Evolutionary conservation across 53 echinoderm and acorn worm species (phyloP), one percentile per base, ranked within the genome.

Genomic region (Temnopleurus reevesii): DNA sequence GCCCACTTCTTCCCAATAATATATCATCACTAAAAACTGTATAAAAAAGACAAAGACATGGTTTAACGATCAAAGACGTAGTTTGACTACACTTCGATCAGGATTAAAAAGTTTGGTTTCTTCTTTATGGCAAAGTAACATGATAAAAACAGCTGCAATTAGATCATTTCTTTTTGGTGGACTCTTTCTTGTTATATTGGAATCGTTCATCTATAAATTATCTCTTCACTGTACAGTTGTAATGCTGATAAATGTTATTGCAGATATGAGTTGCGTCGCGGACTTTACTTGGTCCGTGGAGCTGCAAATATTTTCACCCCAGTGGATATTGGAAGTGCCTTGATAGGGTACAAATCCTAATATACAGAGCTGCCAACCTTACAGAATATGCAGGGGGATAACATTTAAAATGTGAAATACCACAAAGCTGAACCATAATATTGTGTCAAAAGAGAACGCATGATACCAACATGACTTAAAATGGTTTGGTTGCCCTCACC

Each of bases 221-320:
- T 31, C 63, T 33, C 18, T 31, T 63, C 63, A 31, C 63, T 63
- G 2, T 18, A 4, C 63, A 31, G 26, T 59, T 17, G 15, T 63
- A 63, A 63, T 63, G 63, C 63, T 63, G 63, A 63, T 63, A 63
- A 31, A 63, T 31, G 30, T 63, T 63, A 63, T 63, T 63, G 63
- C 63, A 33, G 34, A 34, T 12, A 17, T 63, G 63, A 63, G 63
- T 63, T 63, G 63, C 18, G 33, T 34, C 34, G n/a, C n/a, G n/a
- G n/a, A n/a, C n/a, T n/a, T n/a, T n/a, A n/a, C n/a, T n/a, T n/a
- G n/a, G n/a, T n/a, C n/a, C n/a, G n/a, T n/a, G n/a, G n/a, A n/a
- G n/a, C n/a, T n/a, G n/a, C n/a, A n/a, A n/a, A n/a, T n/a, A n/a
- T n/a, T n/a, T n/a, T n/a, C n/a, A n/a, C n/a, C n/a, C n/a, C n/a